A percentile compares a stretch with the other conserved stretches of the same genome.
Evolutionary conservation across 2,113 vertebrate genomes (phyloP).

Genomic region (Ciconia stormi): DNA sequence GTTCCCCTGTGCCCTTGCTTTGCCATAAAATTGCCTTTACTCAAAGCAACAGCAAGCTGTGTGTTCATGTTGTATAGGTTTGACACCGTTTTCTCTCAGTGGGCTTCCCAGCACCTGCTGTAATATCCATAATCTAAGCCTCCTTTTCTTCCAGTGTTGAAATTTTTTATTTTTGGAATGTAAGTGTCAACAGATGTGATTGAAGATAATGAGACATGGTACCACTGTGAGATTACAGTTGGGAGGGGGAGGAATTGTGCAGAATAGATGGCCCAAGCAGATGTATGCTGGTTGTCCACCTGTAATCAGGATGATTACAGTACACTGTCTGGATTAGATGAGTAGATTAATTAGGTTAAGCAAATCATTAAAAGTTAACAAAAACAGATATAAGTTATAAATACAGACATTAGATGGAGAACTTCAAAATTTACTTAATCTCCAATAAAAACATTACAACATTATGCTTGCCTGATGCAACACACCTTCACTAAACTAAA

Average conservation of each 20-base stretch:
- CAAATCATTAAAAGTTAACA: neutral
- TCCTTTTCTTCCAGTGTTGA: neutral
- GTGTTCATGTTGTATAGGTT: constrained; percentile 18
- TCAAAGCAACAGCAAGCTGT: constrained; percentile 35
- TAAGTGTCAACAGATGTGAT: constrained; percentile 43
- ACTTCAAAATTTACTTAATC: neutral
- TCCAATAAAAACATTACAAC: neutral
- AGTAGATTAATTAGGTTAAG: neutral
- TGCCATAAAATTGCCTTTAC: constrained; percentile 45
- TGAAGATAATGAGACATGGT: constrained; percentile 14
- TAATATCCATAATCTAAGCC: constrained; percentile 39
- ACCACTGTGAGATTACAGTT: neutral
- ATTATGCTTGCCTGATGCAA: neutral
- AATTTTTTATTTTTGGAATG: constrained; percentile 31
- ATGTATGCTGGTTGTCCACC: neutral
- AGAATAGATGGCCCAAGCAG: neutral
- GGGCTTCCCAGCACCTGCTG: constrained; percentile 37
- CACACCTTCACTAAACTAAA: neutral
- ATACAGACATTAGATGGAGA: neutral
- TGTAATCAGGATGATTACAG: neutral
- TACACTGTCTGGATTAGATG: neutral
- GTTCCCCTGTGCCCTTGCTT: constrained; percentile 22
- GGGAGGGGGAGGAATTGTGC: accelerated
- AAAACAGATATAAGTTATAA: neutral
- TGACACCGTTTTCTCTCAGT: constrained; percentile 36